Conservation (phyloP, 2,797 vertebrate genomes). For the Podarcis lilfordi region DNA sequence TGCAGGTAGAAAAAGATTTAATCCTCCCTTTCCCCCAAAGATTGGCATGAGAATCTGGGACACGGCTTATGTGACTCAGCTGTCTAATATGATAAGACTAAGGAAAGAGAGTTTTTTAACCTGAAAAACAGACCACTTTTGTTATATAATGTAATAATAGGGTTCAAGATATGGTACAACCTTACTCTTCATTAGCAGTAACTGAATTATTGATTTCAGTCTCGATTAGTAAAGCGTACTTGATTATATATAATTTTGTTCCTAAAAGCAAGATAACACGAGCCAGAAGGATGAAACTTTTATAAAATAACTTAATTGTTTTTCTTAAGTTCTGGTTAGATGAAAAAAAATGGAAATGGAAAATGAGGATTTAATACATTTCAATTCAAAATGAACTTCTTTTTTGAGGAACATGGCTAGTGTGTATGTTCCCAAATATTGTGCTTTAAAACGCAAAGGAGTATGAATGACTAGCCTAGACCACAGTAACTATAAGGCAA, state of each 20-base stretch:
- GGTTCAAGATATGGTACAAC: too few species aligned
- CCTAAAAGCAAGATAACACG: neutral
- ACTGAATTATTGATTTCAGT: neutral
- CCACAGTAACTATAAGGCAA: neutral
- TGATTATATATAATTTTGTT: neutral
- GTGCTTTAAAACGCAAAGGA: neutral
- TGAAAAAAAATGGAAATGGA: too few species aligned
- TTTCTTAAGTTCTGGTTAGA: too few species aligned
- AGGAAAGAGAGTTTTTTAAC: too few species aligned
- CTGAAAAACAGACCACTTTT: too few species aligned
- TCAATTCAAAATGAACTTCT: too few species aligned
- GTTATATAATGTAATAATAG: too few species aligned
- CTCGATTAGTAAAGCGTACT: neutral
- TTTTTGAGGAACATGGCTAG: neutral
- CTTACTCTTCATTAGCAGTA: neutral
- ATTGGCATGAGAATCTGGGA: too few species aligned
- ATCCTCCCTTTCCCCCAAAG: neutral
- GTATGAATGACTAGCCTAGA: neutral
- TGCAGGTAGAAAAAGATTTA: neutral
- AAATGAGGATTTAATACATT: too few species aligned
- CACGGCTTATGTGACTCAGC: too few species aligned
- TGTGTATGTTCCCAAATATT: neutral
- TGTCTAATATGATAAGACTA: too few species aligned
- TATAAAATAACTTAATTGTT: neutral
- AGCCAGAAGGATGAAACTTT: neutral